These are phyloP conservation scores for Margaritifera margaritifera DNA, from an alignment of 2,888 invertebrate species.

Conservation along the genomic window DNA sequence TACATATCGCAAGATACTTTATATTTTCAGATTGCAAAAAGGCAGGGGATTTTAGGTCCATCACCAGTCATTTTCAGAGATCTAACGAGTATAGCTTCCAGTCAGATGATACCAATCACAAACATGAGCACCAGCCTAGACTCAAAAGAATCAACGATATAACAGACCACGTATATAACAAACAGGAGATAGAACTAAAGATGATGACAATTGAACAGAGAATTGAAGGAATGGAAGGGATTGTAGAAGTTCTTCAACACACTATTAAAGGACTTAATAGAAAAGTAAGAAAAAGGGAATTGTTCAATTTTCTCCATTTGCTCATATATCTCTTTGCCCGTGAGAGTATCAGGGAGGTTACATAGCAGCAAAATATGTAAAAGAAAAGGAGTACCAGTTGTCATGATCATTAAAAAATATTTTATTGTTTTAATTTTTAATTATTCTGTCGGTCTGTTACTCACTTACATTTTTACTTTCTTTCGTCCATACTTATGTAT, in stretches of 20 bases:
- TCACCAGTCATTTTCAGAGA: slow-evolving; percentile 65
- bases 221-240: slow-evolving; percentile 76
- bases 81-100: slow-evolving; percentile 50
- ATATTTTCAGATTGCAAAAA: slow-evolving; percentile 69
- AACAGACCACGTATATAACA: slow-evolving; percentile 28
- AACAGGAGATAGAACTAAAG: slow-evolving; percentile 39
- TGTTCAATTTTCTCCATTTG: no score
- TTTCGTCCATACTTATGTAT: no score
- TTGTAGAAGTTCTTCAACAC: slow-evolving; percentile 76
- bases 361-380: no score
- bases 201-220: slow-evolving; percentile 64
- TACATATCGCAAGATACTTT: neutral
- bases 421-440: no score
- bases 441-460: no score
- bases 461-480: no score
- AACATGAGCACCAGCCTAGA: slow-evolving; percentile 4
- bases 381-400: no score
- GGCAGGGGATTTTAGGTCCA: slow-evolving; percentile 69
- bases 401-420: no score
- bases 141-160: neutral
- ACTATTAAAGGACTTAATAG: slow-evolving; percentile 76
- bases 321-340: no score
- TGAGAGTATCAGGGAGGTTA: no score
- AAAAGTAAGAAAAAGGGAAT: slow-evolving; percentile 72
- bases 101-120: slow-evolving; percentile 24